Conservation (phyloP, 2,888 invertebrate species). For the Steromphala cineraria region DNA sequence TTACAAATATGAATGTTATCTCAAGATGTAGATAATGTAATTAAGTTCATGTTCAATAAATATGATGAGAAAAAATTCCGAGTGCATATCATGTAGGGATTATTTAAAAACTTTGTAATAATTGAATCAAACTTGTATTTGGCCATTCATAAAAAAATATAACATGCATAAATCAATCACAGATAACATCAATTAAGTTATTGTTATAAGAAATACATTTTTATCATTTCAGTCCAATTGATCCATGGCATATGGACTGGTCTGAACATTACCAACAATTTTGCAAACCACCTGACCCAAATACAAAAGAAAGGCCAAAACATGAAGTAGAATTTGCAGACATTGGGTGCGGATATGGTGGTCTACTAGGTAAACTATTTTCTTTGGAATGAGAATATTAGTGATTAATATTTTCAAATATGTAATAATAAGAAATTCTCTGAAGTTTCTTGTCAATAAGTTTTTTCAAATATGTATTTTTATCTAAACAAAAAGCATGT, state of each 20-base stretch:
- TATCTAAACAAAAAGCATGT: no score
- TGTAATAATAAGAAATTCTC: no score
- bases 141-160: neutral
- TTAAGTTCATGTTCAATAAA: no score
- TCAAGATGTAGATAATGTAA: no score
- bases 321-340: conserved; percentile 90
- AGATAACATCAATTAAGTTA: neutral
- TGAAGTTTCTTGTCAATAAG: no score
- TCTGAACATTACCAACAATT: conserved; percentile 79
- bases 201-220: neutral
- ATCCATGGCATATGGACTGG: conserved; percentile 92
- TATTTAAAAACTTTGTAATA: no score
- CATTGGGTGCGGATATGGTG: conserved; percentile 98
- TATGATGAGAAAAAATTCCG: no score
- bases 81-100: no score
- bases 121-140: no score
- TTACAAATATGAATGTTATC: no score
- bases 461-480: no score
- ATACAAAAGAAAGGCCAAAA: neutral
- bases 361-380: conserved; percentile 83
- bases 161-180: neutral
- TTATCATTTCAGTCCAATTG: conserved; percentile 82
- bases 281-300: conserved; percentile 40
- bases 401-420: neutral
- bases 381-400: neutral